Percentiles rank a stretch among this genome's conserved stretches.
Conservation (phyloP, 2,113 vertebrate genomes). For the Chloropsis hardwickii region DNA sequence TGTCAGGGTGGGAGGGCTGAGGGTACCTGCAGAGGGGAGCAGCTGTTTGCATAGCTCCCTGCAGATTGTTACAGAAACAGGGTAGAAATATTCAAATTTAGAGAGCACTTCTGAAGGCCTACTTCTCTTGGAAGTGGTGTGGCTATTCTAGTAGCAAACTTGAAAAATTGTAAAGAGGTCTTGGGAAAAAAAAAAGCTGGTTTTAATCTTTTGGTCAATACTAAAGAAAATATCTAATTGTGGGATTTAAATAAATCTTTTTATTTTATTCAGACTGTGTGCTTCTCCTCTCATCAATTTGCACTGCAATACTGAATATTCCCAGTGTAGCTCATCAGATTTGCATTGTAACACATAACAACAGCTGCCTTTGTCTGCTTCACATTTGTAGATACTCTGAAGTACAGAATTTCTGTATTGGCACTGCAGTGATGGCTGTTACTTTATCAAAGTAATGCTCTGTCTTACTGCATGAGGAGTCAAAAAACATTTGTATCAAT, state of each 20-base stretch:
- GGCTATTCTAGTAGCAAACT: neutral
- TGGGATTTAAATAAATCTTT: neutral
- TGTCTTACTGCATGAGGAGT: neutral
- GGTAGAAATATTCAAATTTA: neutral
- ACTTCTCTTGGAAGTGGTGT: neutral
- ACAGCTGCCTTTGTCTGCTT: neutral
- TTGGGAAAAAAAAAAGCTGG: neutral
- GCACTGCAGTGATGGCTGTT: neutral
- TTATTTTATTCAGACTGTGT: neutral
- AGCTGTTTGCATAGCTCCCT: neutral
- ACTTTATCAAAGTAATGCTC: neutral
- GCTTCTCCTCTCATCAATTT: neutral
- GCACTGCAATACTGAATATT: neutral
- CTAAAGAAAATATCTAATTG: neutral
- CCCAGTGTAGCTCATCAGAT: neutral
- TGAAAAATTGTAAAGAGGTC: neutral
- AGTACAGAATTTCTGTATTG: neutral
- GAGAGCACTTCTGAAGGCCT: neutral
- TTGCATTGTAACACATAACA: neutral
- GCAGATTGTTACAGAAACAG: neutral
- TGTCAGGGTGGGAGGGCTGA: neutral
- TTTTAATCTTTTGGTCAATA: neutral
- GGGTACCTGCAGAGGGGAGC: neutral
- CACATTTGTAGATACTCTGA: neutral
- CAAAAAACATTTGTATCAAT: neutral